These are phyloP conservation scores for Notothenia coriiceps DNA, from an alignment of 2,113 vertebrate species.

Conservation along the genomic window DNA sequence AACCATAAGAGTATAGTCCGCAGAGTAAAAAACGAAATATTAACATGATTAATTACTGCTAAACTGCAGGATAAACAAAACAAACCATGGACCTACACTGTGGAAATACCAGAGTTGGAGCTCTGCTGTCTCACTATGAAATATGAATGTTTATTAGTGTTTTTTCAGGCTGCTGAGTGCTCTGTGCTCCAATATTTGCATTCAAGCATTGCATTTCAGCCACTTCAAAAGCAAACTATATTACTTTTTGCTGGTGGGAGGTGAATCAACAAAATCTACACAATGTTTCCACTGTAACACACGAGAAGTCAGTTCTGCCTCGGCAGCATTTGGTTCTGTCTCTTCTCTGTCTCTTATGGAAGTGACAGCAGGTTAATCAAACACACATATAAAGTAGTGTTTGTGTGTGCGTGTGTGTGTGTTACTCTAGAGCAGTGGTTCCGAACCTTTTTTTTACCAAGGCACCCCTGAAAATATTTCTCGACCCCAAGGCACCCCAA, in stretches of 20 bases:
- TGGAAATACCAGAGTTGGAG: slow-evolving; percentile 44
- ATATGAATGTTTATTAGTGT: slow-evolving; percentile 59
- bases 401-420: not conserved
- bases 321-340: not conserved
- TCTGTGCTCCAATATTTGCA: slow-evolving; percentile 57
- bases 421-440: too few species aligned
- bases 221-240: slow-evolving; percentile 43
- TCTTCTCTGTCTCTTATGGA: slow-evolving; percentile 14
- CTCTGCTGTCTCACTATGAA: slow-evolving; percentile 48
- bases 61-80: slow-evolving; percentile 53
- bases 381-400: not conserved
- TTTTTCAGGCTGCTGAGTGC: slow-evolving; percentile 41
- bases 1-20: slow-evolving; percentile 44
- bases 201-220: slow-evolving; percentile 43
- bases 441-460: too few species aligned
- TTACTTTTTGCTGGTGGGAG: slow-evolving; percentile 18
- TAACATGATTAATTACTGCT: slow-evolving; percentile 68
- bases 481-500: too few species aligned
- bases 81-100: slow-evolving; percentile 18
- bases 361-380: slow-evolving; percentile 23
- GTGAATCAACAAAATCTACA: slow-evolving; percentile 17
- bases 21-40: slow-evolving; percentile 42
- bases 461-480: too few species aligned
- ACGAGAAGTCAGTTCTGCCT: slow-evolving; percentile 19
- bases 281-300: slow-evolving; percentile 2